Conservation (phyloP, 2,797 vertebrate species). For the Phrynocephalus vlangalii region DNA sequence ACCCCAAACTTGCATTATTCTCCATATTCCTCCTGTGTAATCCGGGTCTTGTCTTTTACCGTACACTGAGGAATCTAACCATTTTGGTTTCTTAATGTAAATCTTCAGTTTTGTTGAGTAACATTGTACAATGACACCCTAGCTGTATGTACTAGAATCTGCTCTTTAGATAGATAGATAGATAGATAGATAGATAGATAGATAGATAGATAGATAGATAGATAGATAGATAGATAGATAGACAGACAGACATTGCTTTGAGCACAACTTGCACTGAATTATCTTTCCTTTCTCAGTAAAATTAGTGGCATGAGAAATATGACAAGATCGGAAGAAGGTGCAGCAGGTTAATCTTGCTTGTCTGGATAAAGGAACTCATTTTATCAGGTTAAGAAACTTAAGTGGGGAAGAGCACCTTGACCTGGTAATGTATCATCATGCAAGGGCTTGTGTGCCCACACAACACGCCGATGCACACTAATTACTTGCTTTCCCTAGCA, state of each 20-base stretch:
- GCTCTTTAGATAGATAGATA: too few relatives aligned
- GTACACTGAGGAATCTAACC: background rate
- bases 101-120: background rate
- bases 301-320: constrained; percentile 7
- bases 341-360: background rate
- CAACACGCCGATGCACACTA: too few relatives aligned
- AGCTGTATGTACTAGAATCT: too few relatives aligned
- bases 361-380: background rate
- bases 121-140: too few relatives aligned
- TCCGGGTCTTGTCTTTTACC: background rate
- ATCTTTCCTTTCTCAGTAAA: constrained; percentile 3
- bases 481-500: background rate
- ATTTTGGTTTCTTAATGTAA: background rate
- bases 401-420: background rate
- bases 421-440: background rate
- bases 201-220: too few relatives aligned
- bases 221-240: too few relatives aligned
- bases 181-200: too few relatives aligned
- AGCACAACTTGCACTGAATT: background rate
- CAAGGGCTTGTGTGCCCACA: too few relatives aligned
- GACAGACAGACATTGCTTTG: background rate
- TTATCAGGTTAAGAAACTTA: constrained; percentile 9
- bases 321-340: background rate
- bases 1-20: too few relatives aligned
- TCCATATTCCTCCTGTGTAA: too few relatives aligned